Evolutionary conservation across 1,140 invertebrate species (phyloP), one percentile per base, ranked within the genome.

Genomic region (Acyrthosiphon pisum): DNA sequence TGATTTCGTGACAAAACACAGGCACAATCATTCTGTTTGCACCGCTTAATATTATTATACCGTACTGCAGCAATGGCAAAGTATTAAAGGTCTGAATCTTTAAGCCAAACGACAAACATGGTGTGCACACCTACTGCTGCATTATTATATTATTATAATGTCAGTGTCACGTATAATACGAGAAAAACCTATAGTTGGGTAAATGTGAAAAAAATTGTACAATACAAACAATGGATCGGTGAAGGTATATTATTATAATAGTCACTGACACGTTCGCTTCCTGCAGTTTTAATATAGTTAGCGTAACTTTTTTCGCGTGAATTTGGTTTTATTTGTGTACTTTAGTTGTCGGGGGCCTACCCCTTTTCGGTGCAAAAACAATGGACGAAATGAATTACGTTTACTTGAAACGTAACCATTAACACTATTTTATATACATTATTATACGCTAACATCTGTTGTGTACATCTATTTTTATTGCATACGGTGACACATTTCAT

Each of bases 301-400:
- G 30, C 22, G 23, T 60, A 44, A 44, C 22, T 41, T 90, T 53
- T 90, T 41, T n/a, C 88, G 0, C 1, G 11, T 44, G n/a, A 18
- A 76, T 90, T 90, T 41, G 26, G 60, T 90, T 90, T 90, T 30
- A 60, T 26, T 37, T 60, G 53, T 60, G 88, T 90, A 60, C 35
- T 90, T 60, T 89, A 37, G 22, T 56, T 37, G 86, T 48, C 86
- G 7, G 1, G 26, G 20, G 14, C 86, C 23, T 56, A 22, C 35
- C 87, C 37, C 50, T 6, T 56, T 89, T 89, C 23, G 22, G 50
- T 6, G 1, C 1, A 11, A 89, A 56, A 56, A 89, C 87, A 89
- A 89, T 89, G 44, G 35, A 37, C 20, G 22, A 30, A 89, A 89
- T n/a, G 35, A 53, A 89, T n/a, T 87, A 87, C 44, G 20, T 46